phyloP scores from a whole-genome alignment of 2,797 vertebrate genomes.

The Tapera naevia region DNA sequence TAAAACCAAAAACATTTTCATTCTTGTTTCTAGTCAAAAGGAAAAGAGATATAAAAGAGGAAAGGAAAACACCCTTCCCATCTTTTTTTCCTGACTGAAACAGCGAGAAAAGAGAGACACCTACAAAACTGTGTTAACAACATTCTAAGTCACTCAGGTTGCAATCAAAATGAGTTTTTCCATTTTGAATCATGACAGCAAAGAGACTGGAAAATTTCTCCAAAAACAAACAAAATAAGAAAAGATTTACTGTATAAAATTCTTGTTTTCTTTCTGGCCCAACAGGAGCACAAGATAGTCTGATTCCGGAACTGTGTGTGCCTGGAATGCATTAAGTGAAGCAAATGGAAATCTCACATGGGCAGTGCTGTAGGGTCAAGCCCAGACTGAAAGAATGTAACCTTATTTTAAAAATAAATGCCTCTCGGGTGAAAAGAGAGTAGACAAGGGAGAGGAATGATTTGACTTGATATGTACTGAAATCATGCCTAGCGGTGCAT shows the following conservation, averaged over 20 bases:
- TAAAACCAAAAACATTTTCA: not conserved
- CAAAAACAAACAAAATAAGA: not conserved
- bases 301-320: constrained; percentile 15
- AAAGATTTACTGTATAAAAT: not conserved
- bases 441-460: not conserved
- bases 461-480: not conserved
- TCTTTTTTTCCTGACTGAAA: not conserved
- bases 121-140: not conserved
- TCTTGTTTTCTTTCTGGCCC: not conserved
- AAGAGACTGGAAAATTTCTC: not conserved
- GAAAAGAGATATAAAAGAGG: not conserved
- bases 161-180: not conserved
- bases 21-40: not conserved
- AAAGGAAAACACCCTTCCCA: not conserved
- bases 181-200: not conserved
- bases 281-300: not conserved
- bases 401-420: constrained; percentile 58
- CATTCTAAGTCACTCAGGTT: not conserved
- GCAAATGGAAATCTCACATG: constrained; percentile 42
- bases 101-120: not conserved
- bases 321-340: constrained; percentile 41
- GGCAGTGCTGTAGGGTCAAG: not conserved
- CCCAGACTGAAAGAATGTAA: constrained; percentile 46
- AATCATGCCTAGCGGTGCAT: not conserved
- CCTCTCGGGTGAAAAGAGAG: not conserved